phyloP scores from a whole-genome alignment of 2,888 invertebrate genomes.

The Tholera decimalis region DNA sequence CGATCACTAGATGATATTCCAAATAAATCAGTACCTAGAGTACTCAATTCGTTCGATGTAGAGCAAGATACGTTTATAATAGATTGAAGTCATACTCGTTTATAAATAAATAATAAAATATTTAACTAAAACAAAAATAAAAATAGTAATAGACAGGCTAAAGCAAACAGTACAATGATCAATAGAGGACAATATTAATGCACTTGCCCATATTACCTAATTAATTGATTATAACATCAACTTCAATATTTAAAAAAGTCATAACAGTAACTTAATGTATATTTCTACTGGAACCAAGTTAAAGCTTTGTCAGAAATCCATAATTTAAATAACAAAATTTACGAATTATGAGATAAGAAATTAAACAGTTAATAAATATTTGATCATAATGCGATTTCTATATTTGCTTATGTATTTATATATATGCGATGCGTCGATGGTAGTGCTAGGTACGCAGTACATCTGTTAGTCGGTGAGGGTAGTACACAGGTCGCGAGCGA shows the following conservation, averaged over 20 bases:
- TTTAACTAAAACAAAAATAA: conserved; percentile 90
- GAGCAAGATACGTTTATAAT: conserved; percentile 78
- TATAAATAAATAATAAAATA: conserved; percentile 92
- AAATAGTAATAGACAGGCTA: conserved; percentile 86
- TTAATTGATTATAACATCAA: conserved; percentile 91
- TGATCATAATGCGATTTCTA: conserved; percentile 88
- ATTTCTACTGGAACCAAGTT: conserved; percentile 91
- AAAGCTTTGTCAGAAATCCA: conserved; percentile 91
- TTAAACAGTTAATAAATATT: conserved; percentile 91
- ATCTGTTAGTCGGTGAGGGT: conserved; percentile 54
- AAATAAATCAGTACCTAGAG: conserved; percentile 76
- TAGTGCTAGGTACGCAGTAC: conserved; percentile 71
- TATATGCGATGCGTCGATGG: conserved; percentile 80
- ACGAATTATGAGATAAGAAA: conserved; percentile 88
- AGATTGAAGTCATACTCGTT: conserved; percentile 80
- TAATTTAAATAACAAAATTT: conserved; percentile 91
- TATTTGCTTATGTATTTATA: conserved; percentile 76
- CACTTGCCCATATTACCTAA: conserved; percentile 91
- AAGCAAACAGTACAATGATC: conserved; percentile 89
- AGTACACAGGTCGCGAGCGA: conserved; percentile 68
- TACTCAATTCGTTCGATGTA: conserved; percentile 81
- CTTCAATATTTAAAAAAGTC: conserved; percentile 89
- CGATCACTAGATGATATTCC: conserved; percentile 72
- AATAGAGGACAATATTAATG: conserved; percentile 90
- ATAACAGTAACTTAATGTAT: conserved; percentile 91